A percentile compares a stretch with the other conserved stretches of the same genome.
These are phyloP conservation scores for Autographa pulchrina DNA, from an alignment of 2,888 invertebrate genomes.

Conservation along the genomic window DNA sequence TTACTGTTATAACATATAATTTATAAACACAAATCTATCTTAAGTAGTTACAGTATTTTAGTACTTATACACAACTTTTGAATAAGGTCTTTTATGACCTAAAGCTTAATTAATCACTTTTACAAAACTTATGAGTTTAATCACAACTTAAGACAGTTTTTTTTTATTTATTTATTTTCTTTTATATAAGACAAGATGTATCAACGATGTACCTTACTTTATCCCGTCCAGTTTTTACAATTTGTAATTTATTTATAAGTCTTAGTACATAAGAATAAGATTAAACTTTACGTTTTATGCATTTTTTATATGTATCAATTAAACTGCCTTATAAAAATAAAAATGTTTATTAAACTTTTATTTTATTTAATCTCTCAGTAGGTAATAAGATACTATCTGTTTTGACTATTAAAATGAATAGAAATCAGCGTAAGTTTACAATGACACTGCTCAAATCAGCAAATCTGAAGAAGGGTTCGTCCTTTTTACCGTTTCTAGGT, in stretches of 20 bases:
- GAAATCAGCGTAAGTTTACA: no score
- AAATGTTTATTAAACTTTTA: slow-evolving; percentile 35
- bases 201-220: slow-evolving; percentile 51
- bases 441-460: no score
- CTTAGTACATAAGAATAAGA: slow-evolving; percentile 33
- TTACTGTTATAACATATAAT: background rate
- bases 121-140: background rate
- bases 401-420: no score
- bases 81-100: background rate
- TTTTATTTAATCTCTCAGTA: slow-evolving; percentile 7
- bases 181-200: slow-evolving; percentile 29
- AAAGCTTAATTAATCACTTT: background rate
- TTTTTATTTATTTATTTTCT: background rate
- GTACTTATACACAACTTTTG: background rate
- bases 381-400: background rate
- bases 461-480: no score
- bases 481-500: no score
- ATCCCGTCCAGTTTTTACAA: slow-evolving; percentile 52
- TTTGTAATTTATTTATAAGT: slow-evolving; percentile 14
- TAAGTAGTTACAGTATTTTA: slow-evolving; percentile 1
- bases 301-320: slow-evolving; percentile 33
- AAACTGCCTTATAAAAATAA: slow-evolving; percentile 47
- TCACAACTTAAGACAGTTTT: background rate
- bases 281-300: slow-evolving; percentile 24
- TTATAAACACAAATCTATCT: background rate